phyloP scores from a whole-genome alignment of 2,888 invertebrate genomes.

The Beris chalybata region DNA sequence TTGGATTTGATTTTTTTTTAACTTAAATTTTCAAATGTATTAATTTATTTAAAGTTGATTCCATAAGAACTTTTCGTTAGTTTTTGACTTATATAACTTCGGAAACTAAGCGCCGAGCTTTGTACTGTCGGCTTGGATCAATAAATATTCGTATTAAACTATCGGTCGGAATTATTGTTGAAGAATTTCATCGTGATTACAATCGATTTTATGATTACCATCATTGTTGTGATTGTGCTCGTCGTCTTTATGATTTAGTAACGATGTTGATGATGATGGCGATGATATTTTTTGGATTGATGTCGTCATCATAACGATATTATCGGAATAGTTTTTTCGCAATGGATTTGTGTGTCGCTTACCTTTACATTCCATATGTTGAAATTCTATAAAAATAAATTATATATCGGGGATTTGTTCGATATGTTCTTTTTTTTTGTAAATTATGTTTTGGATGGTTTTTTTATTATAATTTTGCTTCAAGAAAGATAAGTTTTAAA shows the following conservation, averaged over 20 bases:
- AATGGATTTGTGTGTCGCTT: background rate
- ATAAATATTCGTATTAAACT: slow-evolving; percentile 37
- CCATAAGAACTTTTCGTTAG: slow-evolving; percentile 42
- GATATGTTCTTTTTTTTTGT: slow-evolving; percentile 31
- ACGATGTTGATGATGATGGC: slow-evolving; percentile 25
- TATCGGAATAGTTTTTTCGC: slow-evolving; percentile 26
- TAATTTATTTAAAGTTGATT: slow-evolving; percentile 41
- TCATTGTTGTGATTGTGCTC: background rate
- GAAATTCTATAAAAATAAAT: slow-evolving; percentile 25
- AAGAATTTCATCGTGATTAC: slow-evolving; percentile 10
- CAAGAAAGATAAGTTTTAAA: too few species aligned
- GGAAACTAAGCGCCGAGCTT: slow-evolving; percentile 41
- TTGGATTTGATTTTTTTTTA: too few species aligned
- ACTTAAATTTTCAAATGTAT: too few species aligned
- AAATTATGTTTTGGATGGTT: slow-evolving; percentile 15
- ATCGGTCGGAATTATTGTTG: slow-evolving; percentile 34
- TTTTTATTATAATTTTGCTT: slow-evolving; percentile 9
- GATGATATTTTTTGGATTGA: slow-evolving; percentile 10
- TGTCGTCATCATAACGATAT: slow-evolving; percentile 25
- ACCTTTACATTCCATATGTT: slow-evolving; percentile 9
- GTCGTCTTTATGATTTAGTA: slow-evolving; percentile 18
- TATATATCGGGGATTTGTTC: too few species aligned
- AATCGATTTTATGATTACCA: slow-evolving; percentile 14
- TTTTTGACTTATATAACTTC: slow-evolving; percentile 40
- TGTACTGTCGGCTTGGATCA: slow-evolving; percentile 40